phyloP scores from a whole-genome alignment of 2,888 invertebrate species.

The Nomada goodeniana region DNA sequence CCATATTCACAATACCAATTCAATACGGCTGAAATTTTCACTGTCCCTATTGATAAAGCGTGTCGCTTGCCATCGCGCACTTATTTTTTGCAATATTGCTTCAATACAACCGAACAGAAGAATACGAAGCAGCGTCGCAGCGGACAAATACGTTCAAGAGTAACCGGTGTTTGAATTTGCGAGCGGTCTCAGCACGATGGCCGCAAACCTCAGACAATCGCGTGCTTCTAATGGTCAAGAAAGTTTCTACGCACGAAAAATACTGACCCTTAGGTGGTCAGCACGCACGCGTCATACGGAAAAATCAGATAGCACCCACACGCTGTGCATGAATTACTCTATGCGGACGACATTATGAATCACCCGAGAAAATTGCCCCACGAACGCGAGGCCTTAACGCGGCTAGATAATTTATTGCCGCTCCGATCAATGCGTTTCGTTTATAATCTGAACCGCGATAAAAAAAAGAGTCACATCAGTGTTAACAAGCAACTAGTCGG shows the following conservation, averaged over 20 bases:
- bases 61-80: neutral
- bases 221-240: slow-evolving; percentile 64
- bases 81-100: neutral
- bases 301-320: slow-evolving; percentile 57
- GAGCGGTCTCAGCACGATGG: slow-evolving; percentile 29
- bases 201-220: slow-evolving; percentile 40
- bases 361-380: slow-evolving; percentile 45
- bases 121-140: neutral
- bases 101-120: neutral
- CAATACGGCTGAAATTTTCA: neutral
- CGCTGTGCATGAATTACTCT: slow-evolving; percentile 41
- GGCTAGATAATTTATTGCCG: slow-evolving; percentile 30
- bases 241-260: slow-evolving; percentile 63
- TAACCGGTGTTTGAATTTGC: slow-evolving; percentile 35
- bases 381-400: slow-evolving; percentile 2
- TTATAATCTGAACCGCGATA: slow-evolving; percentile 6
- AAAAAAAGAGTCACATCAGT: neutral
- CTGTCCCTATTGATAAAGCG: neutral
- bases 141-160: slow-evolving; percentile 38
- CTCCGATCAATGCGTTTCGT: slow-evolving; percentile 11
- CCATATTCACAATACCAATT: slow-evolving; percentile 8
- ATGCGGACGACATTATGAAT: slow-evolving; percentile 54
- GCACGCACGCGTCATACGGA: slow-evolving; percentile 44
- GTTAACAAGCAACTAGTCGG: neutral
- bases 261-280: slow-evolving; percentile 47